Evolutionary conservation across 2,113 vertebrate genomes (phyloP).

Genomic region (Otus sunia): DNA sequence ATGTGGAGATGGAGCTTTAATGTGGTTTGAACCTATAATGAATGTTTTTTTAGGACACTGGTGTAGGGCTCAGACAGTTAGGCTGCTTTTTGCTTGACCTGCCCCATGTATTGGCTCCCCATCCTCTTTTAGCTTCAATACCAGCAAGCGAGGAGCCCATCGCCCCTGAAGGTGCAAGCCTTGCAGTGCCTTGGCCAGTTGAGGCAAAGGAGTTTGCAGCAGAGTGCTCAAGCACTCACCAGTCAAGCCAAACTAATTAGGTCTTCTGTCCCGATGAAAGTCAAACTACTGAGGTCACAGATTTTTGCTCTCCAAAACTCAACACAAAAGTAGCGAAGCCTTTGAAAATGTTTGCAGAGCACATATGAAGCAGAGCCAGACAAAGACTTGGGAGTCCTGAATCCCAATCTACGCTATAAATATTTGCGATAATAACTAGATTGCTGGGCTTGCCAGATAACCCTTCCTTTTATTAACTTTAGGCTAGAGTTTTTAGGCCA

Average conservation of each 20-base stretch:
- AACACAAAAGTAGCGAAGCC: not conserved
- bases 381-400: not conserved
- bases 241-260: not conserved
- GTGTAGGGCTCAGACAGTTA: not conserved
- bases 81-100: not conserved
- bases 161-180: not conserved
- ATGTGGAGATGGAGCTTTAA: fast-evolving
- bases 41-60: not conserved
- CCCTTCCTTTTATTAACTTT: not conserved
- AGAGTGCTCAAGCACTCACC: not conserved
- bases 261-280: not conserved
- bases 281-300: fast-evolving
- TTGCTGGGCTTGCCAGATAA: not conserved
- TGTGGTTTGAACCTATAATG: not conserved
- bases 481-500: not conserved
- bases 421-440: not conserved
- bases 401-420: not conserved
- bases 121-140: not conserved
- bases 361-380: not conserved
- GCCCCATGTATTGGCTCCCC: not conserved
- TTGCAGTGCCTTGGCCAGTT: not conserved
- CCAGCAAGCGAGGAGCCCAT: not conserved
- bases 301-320: not conserved
- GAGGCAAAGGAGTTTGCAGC: not conserved
- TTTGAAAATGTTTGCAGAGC: not conserved